Base-by-base conservation (phyloP, 2,888 invertebrate genomes). In the Congeria kusceri region DNA sequence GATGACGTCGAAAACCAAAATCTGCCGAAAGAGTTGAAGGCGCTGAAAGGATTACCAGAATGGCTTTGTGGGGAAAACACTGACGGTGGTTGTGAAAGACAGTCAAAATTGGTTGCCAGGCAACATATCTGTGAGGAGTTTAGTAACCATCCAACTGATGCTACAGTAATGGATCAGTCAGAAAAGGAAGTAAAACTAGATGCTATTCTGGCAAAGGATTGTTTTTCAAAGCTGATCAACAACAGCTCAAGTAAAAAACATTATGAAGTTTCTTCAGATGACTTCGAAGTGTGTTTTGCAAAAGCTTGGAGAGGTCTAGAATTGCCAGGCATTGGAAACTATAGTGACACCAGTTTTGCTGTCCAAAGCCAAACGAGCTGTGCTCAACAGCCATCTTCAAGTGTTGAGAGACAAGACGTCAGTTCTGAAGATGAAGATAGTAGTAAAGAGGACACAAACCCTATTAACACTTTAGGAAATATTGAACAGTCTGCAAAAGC, bases 261-360 rank as follows among this genome's bases (percentile, higher is more conserved):
- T 27, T 29, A 23, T 2, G 49, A 64, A 28, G 47, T 59, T 27
- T 73, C 73, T n/a, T 79, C 76, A 71, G 79, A 83, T 76, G 83
- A 83, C 59, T 83, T 83, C 74, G 79, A 83, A 68, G 65, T 53
- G 3, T 76, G 76, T 18, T 46, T 79, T 20, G 49, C 73, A 20
- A 76, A 61, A 23, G 29, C 57, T 4, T 57, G 64, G 25, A 57
- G 25, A 27, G 23, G 23, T 18, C 64, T 29, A 1, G 59, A 65
- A 9, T 59, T 72, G 9, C 29, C 28, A 11, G 32, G 5, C 20
- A 18, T 20, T 18, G 39, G 13, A 61, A 29, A 28, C 39, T 13
- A 15, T 13, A 39, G 9, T 39, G 39, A 39, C 13, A 1, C 39
- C 39, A 39, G 39, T 39, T 39, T 3, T 15, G 15, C 39, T 1